Evolutionary conservation across 2,797 vertebrate species (phyloP).

Genomic region (Ficedula albicollis): DNA sequence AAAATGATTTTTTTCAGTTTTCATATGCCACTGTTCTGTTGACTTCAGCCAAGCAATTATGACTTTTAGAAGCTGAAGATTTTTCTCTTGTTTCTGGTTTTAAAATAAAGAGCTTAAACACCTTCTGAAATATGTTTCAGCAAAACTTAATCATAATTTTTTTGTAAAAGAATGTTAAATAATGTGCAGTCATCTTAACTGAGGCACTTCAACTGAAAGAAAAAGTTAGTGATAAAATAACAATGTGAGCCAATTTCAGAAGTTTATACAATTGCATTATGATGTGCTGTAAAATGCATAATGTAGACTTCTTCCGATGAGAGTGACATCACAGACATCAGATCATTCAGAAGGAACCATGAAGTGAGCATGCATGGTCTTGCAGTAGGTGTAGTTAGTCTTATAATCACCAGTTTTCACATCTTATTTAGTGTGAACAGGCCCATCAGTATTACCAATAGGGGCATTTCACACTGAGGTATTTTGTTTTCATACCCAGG

Average conservation of each 20-base stretch:
- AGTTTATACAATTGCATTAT: background rate
- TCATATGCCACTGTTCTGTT: background rate
- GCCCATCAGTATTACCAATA: background rate
- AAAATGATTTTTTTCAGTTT: background rate
- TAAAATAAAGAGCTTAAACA: background rate
- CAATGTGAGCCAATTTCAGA: background rate
- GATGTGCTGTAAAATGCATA: background rate
- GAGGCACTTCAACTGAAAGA: background rate
- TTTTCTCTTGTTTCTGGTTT: background rate
- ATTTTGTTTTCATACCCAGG: background rate
- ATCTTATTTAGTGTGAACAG: background rate
- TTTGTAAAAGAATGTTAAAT: background rate
- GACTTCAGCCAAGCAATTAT: background rate
- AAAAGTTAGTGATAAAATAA: background rate
- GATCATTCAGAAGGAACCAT: background rate
- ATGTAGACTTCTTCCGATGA: background rate
- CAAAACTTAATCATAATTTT: background rate
- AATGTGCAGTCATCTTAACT: background rate
- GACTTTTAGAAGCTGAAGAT: background rate
- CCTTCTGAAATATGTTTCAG: background rate
- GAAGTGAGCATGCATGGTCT: background rate
- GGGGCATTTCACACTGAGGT: background rate
- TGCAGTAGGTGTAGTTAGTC: background rate
- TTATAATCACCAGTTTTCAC: background rate
- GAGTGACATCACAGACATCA: background rate